A percentile compares a stretch with the other conserved stretches of the same genome.
Conservation (phyloP, 2,797 vertebrate species). For the Eulemur rubriventer region DNA sequence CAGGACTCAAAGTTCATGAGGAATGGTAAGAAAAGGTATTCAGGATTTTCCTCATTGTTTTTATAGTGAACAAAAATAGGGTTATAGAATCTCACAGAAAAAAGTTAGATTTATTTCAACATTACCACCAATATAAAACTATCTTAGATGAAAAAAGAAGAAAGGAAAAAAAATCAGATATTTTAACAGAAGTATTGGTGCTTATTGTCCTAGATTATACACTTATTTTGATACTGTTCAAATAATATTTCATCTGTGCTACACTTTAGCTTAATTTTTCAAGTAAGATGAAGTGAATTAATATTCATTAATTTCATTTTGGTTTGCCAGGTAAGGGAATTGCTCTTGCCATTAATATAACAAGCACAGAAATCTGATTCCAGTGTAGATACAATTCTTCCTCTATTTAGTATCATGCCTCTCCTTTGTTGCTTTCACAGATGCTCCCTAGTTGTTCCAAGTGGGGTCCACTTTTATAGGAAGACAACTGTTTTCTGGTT, state of each 20-base stretch:
- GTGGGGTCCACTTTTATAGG: neutral
- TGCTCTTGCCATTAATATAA: neutral
- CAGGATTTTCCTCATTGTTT: neutral
- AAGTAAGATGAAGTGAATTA: neutral
- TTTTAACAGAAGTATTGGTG: neutral
- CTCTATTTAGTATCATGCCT: neutral
- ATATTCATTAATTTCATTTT: neutral
- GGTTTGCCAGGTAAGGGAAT: neutral
- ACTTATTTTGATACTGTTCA: neutral
- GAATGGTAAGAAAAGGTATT: neutral
- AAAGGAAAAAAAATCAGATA: neutral
- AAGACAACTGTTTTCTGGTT: neutral
- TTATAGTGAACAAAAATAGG: neutral
- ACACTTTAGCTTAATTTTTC: neutral
- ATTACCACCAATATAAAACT: neutral
- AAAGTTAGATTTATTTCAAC: neutral
- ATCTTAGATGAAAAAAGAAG: neutral
- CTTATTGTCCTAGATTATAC: neutral
- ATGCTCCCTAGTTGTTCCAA: neutral
- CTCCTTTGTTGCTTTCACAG: neutral
- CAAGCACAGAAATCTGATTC: neutral
- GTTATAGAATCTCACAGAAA: neutral
- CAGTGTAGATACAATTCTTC: neutral
- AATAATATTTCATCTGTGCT: neutral
- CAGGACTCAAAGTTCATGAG: neutral